Base-by-base conservation (phyloP, 1,140 invertebrate genomes). In the Eumeta japonica region DNA sequence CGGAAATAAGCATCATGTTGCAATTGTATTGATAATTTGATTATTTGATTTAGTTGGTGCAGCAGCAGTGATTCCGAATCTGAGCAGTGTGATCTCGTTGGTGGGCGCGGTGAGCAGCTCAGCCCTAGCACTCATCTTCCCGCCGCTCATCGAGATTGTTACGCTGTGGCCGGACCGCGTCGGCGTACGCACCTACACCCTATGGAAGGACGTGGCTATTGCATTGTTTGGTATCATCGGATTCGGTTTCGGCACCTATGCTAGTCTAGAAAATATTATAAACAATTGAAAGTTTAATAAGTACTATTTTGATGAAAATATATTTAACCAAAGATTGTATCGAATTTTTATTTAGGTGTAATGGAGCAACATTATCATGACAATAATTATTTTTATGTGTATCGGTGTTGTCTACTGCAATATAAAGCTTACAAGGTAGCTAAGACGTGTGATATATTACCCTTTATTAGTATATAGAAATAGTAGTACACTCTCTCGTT, bases 61-160 rank as follows among this genome's bases (percentile, higher is more conserved):
- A 38, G 92, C 92, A 2, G 82, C 85, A 9, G 76, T 86, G 10
- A 88, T 96, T 56, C 91, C 92, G 4, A 88, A 94, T 65, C 73
- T 97, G 39, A 90, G 91, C 35, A 80, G 90, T 15, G 86, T 96
- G 27, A 97, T 97, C 32, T 92, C 92, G 0, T 75, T 95, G 17
- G 90, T 96, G 15, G 94, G 94, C 4, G 90, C 94, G 9, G 83
- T 95, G 27, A 90, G 88, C 58, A 92, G 90, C 55, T 92, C 89
- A 9, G 85, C 90, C 0, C 76, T 96, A 36, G 92, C 93, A 0
- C 76, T 96, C 1, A 92, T 97, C 46, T 91, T 95, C 48, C 94
- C 94, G 32, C 90, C 93, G 0, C 68, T 94, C 10, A 88, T 97
- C 39, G 90, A 97, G 62, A 85, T 94, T n/a, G 78, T 94, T 15